Evolutionary conservation across 2,888 invertebrate genomes (phyloP), one percentile per base, ranked within the genome.

Genomic region (Pheosia tremula): DNA sequence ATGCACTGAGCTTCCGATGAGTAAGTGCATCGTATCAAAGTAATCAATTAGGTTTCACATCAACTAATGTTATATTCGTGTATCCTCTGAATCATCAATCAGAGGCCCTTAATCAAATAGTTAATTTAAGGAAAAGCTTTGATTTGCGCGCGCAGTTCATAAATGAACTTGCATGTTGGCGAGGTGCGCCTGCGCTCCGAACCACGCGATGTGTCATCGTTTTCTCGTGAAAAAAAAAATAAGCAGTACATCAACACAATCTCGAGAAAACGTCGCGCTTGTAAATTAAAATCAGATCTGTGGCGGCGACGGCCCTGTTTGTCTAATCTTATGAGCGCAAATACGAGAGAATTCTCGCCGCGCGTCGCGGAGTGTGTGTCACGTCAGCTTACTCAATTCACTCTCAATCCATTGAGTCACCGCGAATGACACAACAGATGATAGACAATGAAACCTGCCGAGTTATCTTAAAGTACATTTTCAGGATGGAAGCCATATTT

Each of bases 391-490:
- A 56, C 60, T 60, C 59, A 58, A 62, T 56, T 59, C 41, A 59
- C 37, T 54, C 59, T 13, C 65, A 59, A 61, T 60, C 47, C 57
- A 55, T 57, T 65, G 65, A 69, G 58, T 67, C 67, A 67, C 38
- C 4, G 41, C 36, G 61, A 41, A 49, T 13, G 56, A 41, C 13
- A 56, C 56, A 56, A 56, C 24, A 49, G 49, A 50, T 50, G n/a
- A 50, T n/a, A 50, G 10, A 47, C 9, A 49, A 13, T 49, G 13
- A 36, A 36, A 52, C 8, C 10, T 52, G n/a, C 36, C 9, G 52
- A 24, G 9, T 9, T 52, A 9, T 52, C 36, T 52, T 4, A 7
- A 52, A 13, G 7, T 13, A 1, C 13, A 49, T 49, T 5, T 7
- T 47, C 9, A 10, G 4, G 11, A 10, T 24, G 24, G 24, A 24